Percentiles rank a stretch among this genome's conserved stretches.
phyloP scores from a whole-genome alignment of 2,797 vertebrate species.

The Eulemur rubriventer region DNA sequence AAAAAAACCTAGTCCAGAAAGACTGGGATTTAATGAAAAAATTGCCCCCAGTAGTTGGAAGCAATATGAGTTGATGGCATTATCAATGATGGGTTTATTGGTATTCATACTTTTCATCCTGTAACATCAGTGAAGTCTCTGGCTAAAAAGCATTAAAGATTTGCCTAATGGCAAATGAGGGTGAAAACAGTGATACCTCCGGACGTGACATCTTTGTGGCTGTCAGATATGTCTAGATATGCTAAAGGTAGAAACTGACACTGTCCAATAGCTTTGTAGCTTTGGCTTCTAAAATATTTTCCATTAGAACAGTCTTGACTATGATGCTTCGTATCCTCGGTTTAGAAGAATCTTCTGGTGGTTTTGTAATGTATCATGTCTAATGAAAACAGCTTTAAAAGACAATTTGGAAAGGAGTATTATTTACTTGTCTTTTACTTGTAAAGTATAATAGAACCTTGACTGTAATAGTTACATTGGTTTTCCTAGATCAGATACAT shows the following conservation, averaged over 20 bases:
- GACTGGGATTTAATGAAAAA: slow-evolving; percentile 16
- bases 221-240: background rate
- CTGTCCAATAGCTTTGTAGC: background rate
- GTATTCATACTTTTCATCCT: background rate
- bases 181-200: background rate
- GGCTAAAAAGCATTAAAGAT: background rate
- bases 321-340: background rate
- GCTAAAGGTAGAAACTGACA: background rate
- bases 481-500: background rate
- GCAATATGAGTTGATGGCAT: slow-evolving; percentile 16
- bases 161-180: background rate
- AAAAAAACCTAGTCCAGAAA: slow-evolving; percentile 41
- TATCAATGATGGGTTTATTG: slow-evolving; percentile 10
- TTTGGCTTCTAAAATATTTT: background rate
- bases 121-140: background rate
- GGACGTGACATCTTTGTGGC: background rate
- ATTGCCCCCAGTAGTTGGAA: slow-evolving; percentile 7
- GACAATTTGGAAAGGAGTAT: background rate
- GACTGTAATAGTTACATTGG: background rate
- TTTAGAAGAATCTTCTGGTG: background rate
- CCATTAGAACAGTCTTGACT: background rate
- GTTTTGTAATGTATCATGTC: background rate
- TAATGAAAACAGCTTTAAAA: background rate
- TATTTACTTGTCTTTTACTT: background rate
- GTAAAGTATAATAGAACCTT: background rate